These are phyloP conservation scores for Ibycter americanus DNA, from an alignment of 2,797 vertebrate species.

Conservation along the genomic window DNA sequence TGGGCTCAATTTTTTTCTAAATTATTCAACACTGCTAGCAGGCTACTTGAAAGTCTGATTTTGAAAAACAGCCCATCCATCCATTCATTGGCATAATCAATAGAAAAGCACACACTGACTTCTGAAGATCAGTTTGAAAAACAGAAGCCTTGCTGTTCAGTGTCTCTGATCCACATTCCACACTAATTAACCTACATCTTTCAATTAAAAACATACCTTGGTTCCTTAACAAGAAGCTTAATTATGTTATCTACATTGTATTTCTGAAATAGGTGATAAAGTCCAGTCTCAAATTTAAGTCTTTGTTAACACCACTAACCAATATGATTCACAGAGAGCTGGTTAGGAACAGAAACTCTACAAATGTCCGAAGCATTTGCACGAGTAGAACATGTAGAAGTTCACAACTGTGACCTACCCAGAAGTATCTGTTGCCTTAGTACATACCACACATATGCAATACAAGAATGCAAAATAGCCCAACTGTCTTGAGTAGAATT, in stretches of 20 bases:
- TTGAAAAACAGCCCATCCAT: not conserved
- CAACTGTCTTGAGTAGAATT: not conserved
- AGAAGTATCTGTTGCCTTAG: not conserved
- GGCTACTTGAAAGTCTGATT: not conserved
- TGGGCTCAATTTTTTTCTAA: not conserved
- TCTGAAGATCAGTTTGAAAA: conserved; percentile 1
- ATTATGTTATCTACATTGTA: conserved; percentile 8
- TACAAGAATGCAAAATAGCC: not conserved
- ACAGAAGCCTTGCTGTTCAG: not conserved
- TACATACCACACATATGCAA: not conserved
- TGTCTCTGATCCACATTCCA: conserved; percentile 7
- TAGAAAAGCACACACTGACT: not conserved
- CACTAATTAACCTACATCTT: conserved; percentile 36
- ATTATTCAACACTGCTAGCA: not conserved
- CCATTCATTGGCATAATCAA: not conserved
- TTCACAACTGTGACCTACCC: not conserved
- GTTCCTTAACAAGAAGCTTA: conserved; percentile 9
- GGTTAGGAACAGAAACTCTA: not conserved
- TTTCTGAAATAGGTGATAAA: conserved; percentile 1
- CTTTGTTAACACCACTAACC: not conserved
- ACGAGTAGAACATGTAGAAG: not conserved
- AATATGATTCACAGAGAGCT: not conserved
- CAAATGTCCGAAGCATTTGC: not conserved
- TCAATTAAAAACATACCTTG: not conserved
- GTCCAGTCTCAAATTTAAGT: not conserved